Evolutionary conservation across 2,797 vertebrate genomes (phyloP).

Genomic region (Dermochelys coriacea): DNA sequence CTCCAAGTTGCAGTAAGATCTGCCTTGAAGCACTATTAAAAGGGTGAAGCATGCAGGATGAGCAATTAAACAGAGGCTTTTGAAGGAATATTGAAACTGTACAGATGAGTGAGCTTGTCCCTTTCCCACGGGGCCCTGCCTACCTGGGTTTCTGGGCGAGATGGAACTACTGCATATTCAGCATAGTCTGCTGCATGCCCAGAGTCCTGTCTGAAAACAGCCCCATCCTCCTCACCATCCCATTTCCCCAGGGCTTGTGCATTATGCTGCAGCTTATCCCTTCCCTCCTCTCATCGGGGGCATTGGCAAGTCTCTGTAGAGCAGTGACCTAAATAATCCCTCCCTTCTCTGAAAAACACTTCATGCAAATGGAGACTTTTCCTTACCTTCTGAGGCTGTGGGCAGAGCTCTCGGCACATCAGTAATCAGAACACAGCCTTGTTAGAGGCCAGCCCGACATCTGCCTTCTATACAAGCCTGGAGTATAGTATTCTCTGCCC

Average conservation of each 20-base stretch:
- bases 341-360: not conserved
- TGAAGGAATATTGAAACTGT: not conserved
- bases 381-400: not conserved
- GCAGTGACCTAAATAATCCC: not conserved
- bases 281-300: accelerated
- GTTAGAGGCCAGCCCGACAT: not conserved
- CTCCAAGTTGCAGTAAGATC: not conserved
- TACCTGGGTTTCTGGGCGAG: not conserved
- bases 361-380: not conserved
- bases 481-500: not conserved
- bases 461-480: not conserved
- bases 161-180: not conserved
- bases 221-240: not conserved
- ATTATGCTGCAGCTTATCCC: not conserved
- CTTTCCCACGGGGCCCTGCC: too few relatives aligned
- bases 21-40: not conserved
- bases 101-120: not conserved
- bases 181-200: not conserved
- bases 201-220: not conserved
- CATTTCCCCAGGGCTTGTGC: accelerated
- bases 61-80: accelerated
- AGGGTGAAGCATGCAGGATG: not conserved
- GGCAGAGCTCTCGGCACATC: not conserved
- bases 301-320: not conserved
- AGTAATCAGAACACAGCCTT: not conserved